These are phyloP conservation scores for Pampusana beccarii DNA, from an alignment of 2,113 vertebrate genomes.

Conservation along the genomic window DNA sequence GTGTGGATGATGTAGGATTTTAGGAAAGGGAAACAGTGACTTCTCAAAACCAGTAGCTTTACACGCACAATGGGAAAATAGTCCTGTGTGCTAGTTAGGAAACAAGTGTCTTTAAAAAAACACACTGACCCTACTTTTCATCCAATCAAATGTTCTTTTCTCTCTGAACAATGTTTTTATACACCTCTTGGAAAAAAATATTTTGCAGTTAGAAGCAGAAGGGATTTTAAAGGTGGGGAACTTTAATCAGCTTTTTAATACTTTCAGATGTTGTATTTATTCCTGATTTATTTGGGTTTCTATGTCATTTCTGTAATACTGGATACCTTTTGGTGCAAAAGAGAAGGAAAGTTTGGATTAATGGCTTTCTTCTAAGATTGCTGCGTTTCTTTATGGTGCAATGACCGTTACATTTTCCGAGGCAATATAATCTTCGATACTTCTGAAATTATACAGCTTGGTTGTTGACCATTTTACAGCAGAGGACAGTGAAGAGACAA, in stretches of 20 bases:
- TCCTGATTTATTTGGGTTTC: background rate
- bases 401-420: background rate
- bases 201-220: background rate
- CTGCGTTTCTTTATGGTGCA: background rate
- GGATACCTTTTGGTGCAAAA: background rate
- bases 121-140: background rate
- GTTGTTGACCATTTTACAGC: background rate
- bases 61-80: rapidly evolving
- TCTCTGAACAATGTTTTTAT: background rate
- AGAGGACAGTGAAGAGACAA: background rate
- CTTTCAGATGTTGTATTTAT: background rate
- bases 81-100: background rate
- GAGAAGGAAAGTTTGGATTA: background rate
- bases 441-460: background rate
- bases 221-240: background rate
- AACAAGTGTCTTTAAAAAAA: background rate
- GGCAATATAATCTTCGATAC: background rate
- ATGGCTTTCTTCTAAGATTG: background rate
- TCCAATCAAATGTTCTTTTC: background rate
- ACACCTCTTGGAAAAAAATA: background rate
- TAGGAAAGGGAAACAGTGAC: background rate
- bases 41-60: background rate
- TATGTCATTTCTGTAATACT: background rate
- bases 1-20: background rate
- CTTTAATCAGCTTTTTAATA: background rate